Percentiles rank a stretch among this genome's conserved stretches.
These are phyloP conservation scores for Lepus americanus DNA, from an alignment of 2,113 vertebrate species.

Conservation along the genomic window DNA sequence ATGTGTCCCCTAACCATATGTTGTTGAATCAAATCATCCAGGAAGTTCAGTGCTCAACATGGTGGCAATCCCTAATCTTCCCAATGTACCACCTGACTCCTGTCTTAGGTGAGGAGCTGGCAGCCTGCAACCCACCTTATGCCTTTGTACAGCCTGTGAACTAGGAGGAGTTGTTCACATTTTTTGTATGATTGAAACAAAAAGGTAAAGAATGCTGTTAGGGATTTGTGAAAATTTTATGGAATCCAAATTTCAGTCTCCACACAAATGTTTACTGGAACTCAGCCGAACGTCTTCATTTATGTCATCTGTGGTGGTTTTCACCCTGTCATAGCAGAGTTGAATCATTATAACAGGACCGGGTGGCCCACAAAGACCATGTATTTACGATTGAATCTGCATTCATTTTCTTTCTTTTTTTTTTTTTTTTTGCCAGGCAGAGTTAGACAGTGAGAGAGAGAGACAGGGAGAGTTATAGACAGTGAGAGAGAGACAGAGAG, in stretches of 20 bases:
- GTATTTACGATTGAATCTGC: background rate
- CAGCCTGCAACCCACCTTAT: background rate
- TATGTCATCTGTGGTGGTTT: background rate
- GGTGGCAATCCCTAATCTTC: background rate
- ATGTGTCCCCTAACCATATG: background rate
- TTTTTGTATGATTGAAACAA: conserved; percentile 2
- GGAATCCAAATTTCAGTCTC: background rate
- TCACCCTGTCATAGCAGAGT: background rate
- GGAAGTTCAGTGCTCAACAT: background rate
- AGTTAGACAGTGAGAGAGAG: no score
- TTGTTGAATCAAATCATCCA: background rate
- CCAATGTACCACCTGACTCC: background rate
- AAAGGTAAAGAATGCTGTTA: background rate
- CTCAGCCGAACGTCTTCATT: background rate
- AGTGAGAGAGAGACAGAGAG: no score
- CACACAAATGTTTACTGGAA: background rate
- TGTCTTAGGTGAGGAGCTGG: background rate
- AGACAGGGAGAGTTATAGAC: no score
- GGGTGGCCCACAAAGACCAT: background rate
- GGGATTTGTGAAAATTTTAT: background rate
- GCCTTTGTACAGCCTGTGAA: background rate
- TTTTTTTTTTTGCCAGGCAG: no score
- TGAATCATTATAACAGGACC: background rate
- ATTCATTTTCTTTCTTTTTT: no score
- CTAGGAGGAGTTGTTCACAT: background rate